Percentiles rank a stretch among this genome's conserved stretches.
Evolutionary conservation across 1,140 invertebrate genomes (phyloP).

Genomic region (Chrysopa pallens): DNA sequence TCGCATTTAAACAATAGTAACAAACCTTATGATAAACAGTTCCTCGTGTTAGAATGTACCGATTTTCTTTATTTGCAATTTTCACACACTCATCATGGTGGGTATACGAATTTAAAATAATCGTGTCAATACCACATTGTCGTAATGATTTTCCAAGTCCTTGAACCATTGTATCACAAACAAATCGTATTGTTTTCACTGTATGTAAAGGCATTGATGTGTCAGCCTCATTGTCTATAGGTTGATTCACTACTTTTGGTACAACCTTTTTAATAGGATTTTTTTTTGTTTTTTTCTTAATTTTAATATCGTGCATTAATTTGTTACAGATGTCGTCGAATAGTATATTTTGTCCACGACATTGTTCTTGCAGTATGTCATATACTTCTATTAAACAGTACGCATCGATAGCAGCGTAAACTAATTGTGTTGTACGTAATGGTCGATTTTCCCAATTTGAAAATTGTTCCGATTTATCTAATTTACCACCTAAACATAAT

Average conservation of each 20-base stretch:
- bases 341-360: conserved; percentile 28
- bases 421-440: conserved; percentile 49
- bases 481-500: conserved; percentile 45
- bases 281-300: conserved; percentile 22
- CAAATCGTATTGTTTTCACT: conserved; percentile 19
- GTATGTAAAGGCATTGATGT: conserved; percentile 1
- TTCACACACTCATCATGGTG: conserved; percentile 29
- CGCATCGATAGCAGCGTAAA: conserved; percentile 69
- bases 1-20: background rate
- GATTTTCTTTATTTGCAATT: conserved; percentile 27
- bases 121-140: conserved; percentile 44
- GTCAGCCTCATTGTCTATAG: conserved; percentile 6
- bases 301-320: conserved; percentile 26
- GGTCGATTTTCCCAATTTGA: conserved; percentile 76
- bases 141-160: conserved; percentile 37
- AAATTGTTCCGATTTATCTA: conserved; percentile 71
- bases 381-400: conserved; percentile 62
- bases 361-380: conserved; percentile 30
- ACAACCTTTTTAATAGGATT: conserved; percentile 16
- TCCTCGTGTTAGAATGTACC: conserved; percentile 37
- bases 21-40: conserved; percentile 23
- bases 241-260: background rate
- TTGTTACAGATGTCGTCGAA: conserved; percentile 39
- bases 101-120: conserved; percentile 27
- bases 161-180: conserved; percentile 34